A percentile compares a stretch with the other conserved stretches of the same genome.
These are phyloP conservation scores for Callyntrura guangdongensis DNA, from an alignment of 2,888 invertebrate species.

Conservation along the genomic window DNA sequence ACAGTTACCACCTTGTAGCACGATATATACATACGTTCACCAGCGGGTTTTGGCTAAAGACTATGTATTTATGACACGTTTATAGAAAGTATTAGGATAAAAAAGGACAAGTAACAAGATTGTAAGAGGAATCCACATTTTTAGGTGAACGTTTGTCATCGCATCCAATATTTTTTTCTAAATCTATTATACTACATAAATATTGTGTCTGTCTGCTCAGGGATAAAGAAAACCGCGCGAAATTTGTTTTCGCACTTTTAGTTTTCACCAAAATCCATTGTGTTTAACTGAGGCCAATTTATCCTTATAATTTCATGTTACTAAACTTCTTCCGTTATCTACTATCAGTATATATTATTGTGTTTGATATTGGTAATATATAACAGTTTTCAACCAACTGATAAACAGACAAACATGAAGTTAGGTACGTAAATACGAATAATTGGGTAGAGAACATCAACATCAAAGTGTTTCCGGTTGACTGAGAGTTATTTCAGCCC, in stretches of 20 bases:
- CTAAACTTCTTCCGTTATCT: background rate
- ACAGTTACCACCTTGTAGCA: no score
- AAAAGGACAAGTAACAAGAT: background rate
- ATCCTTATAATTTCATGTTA: background rate
- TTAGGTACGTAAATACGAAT: conserved; percentile 76
- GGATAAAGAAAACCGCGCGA: background rate
- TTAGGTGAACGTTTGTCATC: background rate
- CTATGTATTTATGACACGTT: no score
- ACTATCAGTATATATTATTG: conserved; percentile 5
- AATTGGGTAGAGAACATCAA: conserved; percentile 54
- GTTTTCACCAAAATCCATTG: background rate
- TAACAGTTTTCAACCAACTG: background rate
- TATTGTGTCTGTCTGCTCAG: background rate
- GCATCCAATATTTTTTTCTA: background rate
- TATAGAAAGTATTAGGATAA: background rate
- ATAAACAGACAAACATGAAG: conserved; percentile 12
- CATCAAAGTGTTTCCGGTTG: conserved; percentile 43
- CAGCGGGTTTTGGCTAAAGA: no score
- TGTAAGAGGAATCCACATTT: background rate
- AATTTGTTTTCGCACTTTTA: conserved; percentile 1
- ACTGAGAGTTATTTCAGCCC: conserved; percentile 36
- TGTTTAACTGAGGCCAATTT: background rate
- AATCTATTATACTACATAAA: background rate
- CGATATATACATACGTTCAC: no score
- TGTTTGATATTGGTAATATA: conserved; percentile 11